A percentile compares a stretch with the other conserved stretches of the same genome.
Evolutionary conservation across 2,888 invertebrate species (phyloP).

Genomic region (Caenorhabditis wallacei): DNA sequence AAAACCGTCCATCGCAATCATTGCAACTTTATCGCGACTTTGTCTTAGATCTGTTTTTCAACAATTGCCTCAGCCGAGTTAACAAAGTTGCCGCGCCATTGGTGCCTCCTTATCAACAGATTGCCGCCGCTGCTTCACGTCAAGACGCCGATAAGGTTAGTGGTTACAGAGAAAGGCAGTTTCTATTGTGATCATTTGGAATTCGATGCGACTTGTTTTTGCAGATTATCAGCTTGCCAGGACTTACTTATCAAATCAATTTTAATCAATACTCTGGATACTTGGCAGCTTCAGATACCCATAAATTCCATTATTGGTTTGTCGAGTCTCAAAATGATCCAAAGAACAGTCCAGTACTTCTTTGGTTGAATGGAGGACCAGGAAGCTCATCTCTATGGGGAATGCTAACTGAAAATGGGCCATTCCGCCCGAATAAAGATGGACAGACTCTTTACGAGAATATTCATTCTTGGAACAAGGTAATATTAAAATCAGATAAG

Average conservation of each 20-base stretch:
- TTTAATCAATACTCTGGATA: slow-evolving; percentile 76
- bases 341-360: slow-evolving; percentile 63
- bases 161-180: not conserved
- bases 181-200: slow-evolving; percentile 17
- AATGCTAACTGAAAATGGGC: slow-evolving; percentile 84
- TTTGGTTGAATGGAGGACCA: slow-evolving; percentile 78
- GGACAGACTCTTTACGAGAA: slow-evolving; percentile 75
- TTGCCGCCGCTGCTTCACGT: slow-evolving; percentile 10
- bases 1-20: slow-evolving; percentile 65
- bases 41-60: slow-evolving; percentile 53
- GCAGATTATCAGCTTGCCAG: slow-evolving; percentile 67
- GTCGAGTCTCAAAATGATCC: slow-evolving; percentile 70
- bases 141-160: slow-evolving; percentile 63
- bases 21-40: slow-evolving; percentile 69
- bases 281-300: slow-evolving; percentile 67
- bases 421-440: slow-evolving; percentile 80
- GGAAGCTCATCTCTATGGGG: slow-evolving; percentile 77
- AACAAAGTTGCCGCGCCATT: slow-evolving; percentile 64
- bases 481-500: no score
- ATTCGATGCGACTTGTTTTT: slow-evolving; percentile 21
- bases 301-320: slow-evolving; percentile 71
- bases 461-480: slow-evolving; percentile 79
- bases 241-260: slow-evolving; percentile 68
- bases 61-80: slow-evolving; percentile 66
- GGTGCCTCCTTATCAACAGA: slow-evolving; percentile 58